phyloP scores from a whole-genome alignment of 2,113 vertebrate genomes.

The Holacanthus passer region DNA sequence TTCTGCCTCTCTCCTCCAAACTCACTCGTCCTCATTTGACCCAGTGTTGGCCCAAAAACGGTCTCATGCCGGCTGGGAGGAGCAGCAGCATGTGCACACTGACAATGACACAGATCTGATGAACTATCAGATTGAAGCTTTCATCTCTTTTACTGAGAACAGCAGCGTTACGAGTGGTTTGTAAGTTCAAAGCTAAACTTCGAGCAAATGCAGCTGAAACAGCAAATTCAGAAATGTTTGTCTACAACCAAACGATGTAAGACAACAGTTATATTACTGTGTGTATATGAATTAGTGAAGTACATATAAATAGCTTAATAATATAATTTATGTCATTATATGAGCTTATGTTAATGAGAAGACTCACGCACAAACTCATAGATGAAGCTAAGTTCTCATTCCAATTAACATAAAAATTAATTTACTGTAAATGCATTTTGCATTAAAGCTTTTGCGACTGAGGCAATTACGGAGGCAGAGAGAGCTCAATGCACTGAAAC shows the following conservation, averaged over 20 bases:
- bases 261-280: neutral
- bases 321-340: neutral
- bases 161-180: neutral
- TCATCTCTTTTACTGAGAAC: neutral
- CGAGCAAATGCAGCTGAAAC: neutral
- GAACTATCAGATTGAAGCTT: neutral
- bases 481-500: neutral
- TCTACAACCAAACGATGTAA: neutral
- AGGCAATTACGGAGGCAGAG: neutral
- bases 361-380: neutral
- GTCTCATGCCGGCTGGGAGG: conserved; percentile 49
- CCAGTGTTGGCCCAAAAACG: conserved; percentile 48
- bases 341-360: neutral
- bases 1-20: conserved; percentile 36
- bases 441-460: neutral
- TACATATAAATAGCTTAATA: neutral
- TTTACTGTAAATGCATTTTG: neutral
- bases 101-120: conserved; percentile 41
- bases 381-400: neutral
- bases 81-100: conserved; percentile 54
- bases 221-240: neutral
- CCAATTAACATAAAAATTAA: neutral
- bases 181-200: neutral
- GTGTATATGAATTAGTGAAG: neutral
- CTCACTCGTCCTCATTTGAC: conserved; percentile 64